phyloP scores from a whole-genome alignment of 2,888 invertebrate genomes.

The Tromatobia lineatoria region DNA sequence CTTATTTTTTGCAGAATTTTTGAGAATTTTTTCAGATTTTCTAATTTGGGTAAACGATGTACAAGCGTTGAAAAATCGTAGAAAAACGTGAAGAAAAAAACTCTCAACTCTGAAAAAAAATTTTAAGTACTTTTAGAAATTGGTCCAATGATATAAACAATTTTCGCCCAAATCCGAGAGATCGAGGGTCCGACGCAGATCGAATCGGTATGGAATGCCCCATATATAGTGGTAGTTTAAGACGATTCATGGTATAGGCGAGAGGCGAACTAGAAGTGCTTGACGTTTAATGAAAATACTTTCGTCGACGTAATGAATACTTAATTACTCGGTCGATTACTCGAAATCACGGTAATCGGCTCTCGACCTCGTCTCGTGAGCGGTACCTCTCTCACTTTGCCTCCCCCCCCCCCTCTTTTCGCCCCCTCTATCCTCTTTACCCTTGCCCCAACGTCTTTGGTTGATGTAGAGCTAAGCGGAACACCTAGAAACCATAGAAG shows the following conservation, averaged over 20 bases:
- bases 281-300: constrained; percentile 67
- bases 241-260: constrained; percentile 46
- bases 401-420: neutral
- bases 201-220: no score
- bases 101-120: no score
- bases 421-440: no score
- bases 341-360: constrained; percentile 60
- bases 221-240: neutral
- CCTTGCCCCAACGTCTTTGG: constrained; percentile 33
- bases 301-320: constrained; percentile 64
- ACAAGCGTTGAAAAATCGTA: no score
- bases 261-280: constrained; percentile 3
- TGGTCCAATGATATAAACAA: no score
- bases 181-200: no score
- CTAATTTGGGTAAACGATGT: no score
- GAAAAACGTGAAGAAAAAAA: no score
- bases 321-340: constrained; percentile 63
- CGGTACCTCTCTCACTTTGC: neutral
- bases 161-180: no score
- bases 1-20: no score
- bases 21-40: no score
- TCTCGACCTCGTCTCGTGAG: constrained; percentile 49
- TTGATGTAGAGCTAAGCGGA: constrained; percentile 3
- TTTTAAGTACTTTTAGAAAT: no score
- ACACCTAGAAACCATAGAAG: constrained; percentile 19